phyloP scores from a whole-genome alignment of 2,113 vertebrate species.

The Archocentrus centrarchus region DNA sequence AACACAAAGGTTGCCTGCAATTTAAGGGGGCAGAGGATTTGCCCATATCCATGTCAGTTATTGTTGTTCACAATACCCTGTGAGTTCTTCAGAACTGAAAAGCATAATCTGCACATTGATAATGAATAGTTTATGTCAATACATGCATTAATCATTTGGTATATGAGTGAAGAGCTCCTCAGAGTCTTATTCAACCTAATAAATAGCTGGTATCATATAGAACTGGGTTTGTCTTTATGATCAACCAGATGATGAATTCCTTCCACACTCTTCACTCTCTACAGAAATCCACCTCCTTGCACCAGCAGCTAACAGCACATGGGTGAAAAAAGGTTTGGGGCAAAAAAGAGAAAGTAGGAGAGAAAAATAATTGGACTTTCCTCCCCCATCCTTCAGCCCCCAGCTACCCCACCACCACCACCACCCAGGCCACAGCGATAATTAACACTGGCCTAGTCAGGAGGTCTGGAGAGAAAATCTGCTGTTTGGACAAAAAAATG shows the following conservation, averaged over 20 bases:
- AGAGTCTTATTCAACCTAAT: not conserved
- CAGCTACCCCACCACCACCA: slow-evolving; percentile 3
- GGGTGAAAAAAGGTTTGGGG: slow-evolving; percentile 76
- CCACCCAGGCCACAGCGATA: slow-evolving; percentile 76
- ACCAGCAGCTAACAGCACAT: slow-evolving; percentile 70
- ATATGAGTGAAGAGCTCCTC: not conserved
- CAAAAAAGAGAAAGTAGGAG: slow-evolving; percentile 72
- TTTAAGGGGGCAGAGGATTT: not conserved
- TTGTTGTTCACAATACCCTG: not conserved
- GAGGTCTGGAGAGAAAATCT: slow-evolving; percentile 83
- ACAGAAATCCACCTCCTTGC: slow-evolving; percentile 46
- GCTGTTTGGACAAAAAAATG: slow-evolving; percentile 80
- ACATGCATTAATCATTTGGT: not conserved
- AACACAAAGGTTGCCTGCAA: not conserved
- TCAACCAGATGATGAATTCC: slow-evolving; percentile 38
- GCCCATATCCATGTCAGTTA: not conserved
- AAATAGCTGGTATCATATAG: not conserved
- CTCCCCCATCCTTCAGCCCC: slow-evolving; percentile 62
- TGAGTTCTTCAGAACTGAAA: not conserved
- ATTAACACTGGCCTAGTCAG: slow-evolving; percentile 79
- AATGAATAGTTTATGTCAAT: not conserved
- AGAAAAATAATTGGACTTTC: slow-evolving; percentile 82
- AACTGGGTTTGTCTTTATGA: slow-evolving; percentile 32
- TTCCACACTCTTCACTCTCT: slow-evolving; percentile 27
- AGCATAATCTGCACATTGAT: not conserved